Evolutionary conservation across 2,797 vertebrate species (phyloP).

Genomic region (Protosalanx chinensis): DNA sequence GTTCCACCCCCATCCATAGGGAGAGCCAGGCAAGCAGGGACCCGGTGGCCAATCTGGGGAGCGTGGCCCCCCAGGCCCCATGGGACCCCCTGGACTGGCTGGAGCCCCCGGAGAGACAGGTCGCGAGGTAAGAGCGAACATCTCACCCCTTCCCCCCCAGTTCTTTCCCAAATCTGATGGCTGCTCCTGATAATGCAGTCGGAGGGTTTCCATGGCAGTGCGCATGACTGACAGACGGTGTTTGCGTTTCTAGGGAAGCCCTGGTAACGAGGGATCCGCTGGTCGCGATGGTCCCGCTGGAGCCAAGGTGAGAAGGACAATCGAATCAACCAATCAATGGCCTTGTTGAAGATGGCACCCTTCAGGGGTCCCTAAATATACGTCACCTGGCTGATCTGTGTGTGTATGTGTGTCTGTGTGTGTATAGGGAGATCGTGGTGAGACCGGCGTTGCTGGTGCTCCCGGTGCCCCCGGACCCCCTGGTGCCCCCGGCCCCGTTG

Average conservation of each 20-base stretch:
- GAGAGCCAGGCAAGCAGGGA: conserved; percentile 90
- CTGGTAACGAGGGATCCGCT: conserved; percentile 88
- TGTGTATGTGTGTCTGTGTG: background rate
- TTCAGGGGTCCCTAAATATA: background rate
- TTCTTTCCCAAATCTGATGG: background rate
- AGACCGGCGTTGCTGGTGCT: conserved; percentile 81
- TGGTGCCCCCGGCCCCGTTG: conserved; percentile 89
- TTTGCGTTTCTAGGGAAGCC: conserved; percentile 75
- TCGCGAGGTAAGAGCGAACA: conserved; percentile 81
- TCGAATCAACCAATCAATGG: background rate
- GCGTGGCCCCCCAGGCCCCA: conserved; percentile 91
- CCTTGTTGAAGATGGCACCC: background rate
- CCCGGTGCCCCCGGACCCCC: conserved; percentile 92
- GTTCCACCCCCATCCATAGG: conserved; percentile 65
- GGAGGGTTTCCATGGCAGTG: background rate
- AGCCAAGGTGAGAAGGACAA: conserved; percentile 78
- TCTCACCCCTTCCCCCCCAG: too few relatives aligned
- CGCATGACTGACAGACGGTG: background rate
- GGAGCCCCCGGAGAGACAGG: conserved; percentile 92
- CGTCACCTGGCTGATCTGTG: background rate
- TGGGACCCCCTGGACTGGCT: conserved; percentile 87
- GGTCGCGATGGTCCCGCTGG: conserved; percentile 91
- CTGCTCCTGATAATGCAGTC: too few relatives aligned
- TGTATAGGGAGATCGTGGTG: conserved; percentile 92
- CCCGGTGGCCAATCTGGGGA: conserved; percentile 82